phyloP scores from a whole-genome alignment of 2,888 invertebrate genomes.

The Xylophagus ater region DNA sequence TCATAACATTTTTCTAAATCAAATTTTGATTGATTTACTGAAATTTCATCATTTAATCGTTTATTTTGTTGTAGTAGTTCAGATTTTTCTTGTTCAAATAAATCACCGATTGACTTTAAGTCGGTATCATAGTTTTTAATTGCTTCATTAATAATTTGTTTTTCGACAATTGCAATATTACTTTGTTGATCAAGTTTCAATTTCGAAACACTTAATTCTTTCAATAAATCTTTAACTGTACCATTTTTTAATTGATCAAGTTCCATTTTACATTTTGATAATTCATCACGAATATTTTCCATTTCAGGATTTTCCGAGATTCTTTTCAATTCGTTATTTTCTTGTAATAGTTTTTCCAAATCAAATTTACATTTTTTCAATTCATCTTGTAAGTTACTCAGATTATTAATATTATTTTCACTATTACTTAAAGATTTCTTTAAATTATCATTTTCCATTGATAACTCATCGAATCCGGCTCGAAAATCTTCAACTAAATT shows the following conservation, averaged over 20 bases:
- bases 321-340: no score
- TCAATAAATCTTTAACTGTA: background rate
- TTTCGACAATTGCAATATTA: background rate
- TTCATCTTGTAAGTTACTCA: no score
- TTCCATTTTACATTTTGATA: conserved; percentile 1
- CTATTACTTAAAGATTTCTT: no score
- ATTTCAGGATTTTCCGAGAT: no score
- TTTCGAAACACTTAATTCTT: background rate
- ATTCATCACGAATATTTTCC: no score
- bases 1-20: conserved; percentile 4
- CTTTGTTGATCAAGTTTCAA: conserved; percentile 1
- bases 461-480: no score
- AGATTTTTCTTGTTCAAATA: background rate
- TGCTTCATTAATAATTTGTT: conserved; percentile 1
- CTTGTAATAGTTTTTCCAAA: no score
- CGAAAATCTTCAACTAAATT: no score
- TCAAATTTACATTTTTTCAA: no score
- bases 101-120: background rate
- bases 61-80: background rate
- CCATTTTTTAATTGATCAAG: background rate
- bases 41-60: background rate
- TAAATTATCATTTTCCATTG: no score
- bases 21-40: background rate
- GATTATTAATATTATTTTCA: no score
- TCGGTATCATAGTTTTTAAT: background rate